A percentile compares a stretch with the other conserved stretches of the same genome.
These are phyloP conservation scores for Plecotus auritus DNA, from an alignment of 2,113 vertebrate species.

Conservation along the genomic window DNA sequence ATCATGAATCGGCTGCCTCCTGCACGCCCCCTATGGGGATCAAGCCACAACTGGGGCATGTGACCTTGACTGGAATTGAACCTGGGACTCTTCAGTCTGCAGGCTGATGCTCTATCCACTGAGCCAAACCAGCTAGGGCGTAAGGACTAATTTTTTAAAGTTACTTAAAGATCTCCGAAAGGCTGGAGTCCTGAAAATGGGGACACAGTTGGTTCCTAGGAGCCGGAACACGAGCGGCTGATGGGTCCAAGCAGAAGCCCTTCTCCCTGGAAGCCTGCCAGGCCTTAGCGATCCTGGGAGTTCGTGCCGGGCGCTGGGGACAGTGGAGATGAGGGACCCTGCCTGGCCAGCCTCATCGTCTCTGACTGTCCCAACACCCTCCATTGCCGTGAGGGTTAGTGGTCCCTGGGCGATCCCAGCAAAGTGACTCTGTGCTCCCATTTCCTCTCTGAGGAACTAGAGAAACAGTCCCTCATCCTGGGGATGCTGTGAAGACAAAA, in stretches of 20 bases:
- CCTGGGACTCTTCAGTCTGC: no score
- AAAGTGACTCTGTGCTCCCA: not conserved
- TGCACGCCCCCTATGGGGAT: no score
- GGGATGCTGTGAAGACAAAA: not conserved
- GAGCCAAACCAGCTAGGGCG: not conserved
- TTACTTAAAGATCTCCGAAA: not conserved
- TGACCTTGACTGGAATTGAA: no score
- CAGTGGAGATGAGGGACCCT: fast-evolving
- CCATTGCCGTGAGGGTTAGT: fast-evolving
- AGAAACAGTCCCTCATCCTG: not conserved
- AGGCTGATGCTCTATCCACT: no score
- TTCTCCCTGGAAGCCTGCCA: not conserved
- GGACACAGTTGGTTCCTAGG: no score
- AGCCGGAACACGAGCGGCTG: no score
- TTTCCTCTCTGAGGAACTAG: not conserved
- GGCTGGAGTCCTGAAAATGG: not conserved
- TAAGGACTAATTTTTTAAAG: not conserved
- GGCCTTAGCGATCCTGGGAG: not conserved
- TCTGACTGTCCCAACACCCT: fast-evolving
- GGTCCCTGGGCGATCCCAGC: not conserved
- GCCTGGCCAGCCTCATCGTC: not conserved
- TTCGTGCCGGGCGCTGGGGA: not conserved
- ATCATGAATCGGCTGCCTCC: no score
- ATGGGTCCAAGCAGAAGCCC: not conserved
- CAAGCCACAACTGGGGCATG: no score